phyloP scores from a whole-genome alignment of 2,797 vertebrate genomes.

The Emys orbicularis region DNA sequence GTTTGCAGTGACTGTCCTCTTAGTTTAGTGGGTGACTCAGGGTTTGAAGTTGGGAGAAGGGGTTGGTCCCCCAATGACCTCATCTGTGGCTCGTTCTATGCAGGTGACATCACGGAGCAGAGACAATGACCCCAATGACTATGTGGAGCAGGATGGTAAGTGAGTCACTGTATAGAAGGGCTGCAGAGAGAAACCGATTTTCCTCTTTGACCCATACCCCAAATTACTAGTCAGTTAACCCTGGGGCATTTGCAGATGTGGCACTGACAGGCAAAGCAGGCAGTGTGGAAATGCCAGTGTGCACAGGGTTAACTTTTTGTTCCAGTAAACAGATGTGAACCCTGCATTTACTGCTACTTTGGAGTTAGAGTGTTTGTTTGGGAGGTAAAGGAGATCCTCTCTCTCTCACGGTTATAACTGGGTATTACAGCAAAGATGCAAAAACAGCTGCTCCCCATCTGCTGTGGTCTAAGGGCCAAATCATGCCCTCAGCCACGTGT shows the following conservation, averaged over 20 bases:
- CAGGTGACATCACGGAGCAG: conserved; percentile 97
- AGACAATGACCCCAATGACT: conserved; percentile 97
- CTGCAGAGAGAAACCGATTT: neutral
- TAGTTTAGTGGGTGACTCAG: neutral
- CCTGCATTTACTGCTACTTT: neutral
- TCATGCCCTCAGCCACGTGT: neutral
- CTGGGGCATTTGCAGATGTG: neutral
- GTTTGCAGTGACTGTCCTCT: neutral
- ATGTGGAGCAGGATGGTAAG: conserved; percentile 96
- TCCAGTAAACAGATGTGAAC: neutral
- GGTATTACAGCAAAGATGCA: neutral
- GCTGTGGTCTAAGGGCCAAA: neutral
- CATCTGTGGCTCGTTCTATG: neutral
- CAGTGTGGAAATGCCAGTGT: neutral
- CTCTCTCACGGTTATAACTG: neutral
- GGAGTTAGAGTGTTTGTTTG: neutral
- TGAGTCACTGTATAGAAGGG: fast-evolving
- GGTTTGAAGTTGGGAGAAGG: neutral
- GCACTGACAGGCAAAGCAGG: neutral
- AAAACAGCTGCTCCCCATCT: neutral
- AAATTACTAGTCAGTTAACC: neutral
- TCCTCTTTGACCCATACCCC: neutral
- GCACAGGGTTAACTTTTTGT: neutral
- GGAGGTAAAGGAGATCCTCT: neutral
- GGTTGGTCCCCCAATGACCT: fast-evolving